Evolutionary conservation across 2,888 invertebrate genomes (phyloP), one percentile per base, ranked within the genome.

Genomic region (Apodemia hepburni): DNA sequence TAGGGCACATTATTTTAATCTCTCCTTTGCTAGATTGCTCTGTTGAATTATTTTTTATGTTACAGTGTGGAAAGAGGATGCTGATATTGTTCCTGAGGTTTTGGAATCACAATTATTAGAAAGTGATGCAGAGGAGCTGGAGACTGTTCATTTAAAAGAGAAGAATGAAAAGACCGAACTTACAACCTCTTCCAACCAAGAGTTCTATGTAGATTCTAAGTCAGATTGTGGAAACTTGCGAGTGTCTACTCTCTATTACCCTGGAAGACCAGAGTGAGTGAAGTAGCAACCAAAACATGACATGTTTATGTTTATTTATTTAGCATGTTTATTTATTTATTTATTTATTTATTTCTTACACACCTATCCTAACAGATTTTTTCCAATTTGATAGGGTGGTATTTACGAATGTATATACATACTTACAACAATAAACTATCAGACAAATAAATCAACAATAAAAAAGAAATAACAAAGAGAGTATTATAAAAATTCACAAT

Each of bases 211-310:
- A 59, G 95, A 95, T 72, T 92, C 88, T 69, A 85, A 82, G 58
- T 79, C 90, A 59, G 94, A 93, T 57, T 84, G 79, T 60, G 93
- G 92, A 60, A 94, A 94, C 77, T 82, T 93, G 58, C 84, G 83
- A 1, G 92, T 95, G 2, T 82, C 91, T 45, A 95, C 94, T 0
- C 87, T 96, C 15, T 93, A 94, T 66, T 92, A 93, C 62, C 94
- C 95, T 2, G 92, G 93, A 0, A 92, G 94, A 61, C 94, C 96
- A 0, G 89, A 87, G 82, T 96, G 90, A 79, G 82, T 73, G 35
- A 15, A 61, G 15, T 51, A 47, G 17, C 6, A n/a, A 15, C 45
- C 11, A 6, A n/a, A n/a, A 3, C 5, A 42, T 11, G 9, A 35
- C 9, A 9, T 35, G 15, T 22, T 1, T 22, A 22, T 22, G 22